Base-by-base conservation (phyloP, 2,797 vertebrate genomes). In the Sparidentex hasta region DNA sequence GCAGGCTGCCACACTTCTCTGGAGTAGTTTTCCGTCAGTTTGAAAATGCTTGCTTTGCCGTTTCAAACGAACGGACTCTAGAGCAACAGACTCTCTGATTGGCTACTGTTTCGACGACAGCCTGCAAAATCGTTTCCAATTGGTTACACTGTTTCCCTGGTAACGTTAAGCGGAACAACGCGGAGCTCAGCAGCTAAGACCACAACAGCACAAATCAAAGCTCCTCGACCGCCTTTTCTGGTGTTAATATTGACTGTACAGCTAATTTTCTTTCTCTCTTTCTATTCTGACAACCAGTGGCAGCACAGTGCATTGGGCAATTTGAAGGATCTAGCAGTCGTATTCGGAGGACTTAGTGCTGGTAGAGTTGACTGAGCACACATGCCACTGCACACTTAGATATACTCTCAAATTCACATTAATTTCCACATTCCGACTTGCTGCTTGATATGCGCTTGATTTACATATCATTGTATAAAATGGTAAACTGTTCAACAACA, bases 21-120 rank as follows among this genome's bases (percentile, higher is more conserved):
- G 29, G 25, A 8, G 3, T 56, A 48, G 8, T 65, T 72, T 5
- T 50, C 51, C 56, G 80, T 80, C 90, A 84, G 76, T 88, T 91
- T 52, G 62, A 80, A 87, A 88, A 65, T 7, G 86, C 90, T 92
- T 84, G 78, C 63, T 75, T 72, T 48, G 65, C 78, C 48, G 74
- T 93, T 95, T 96, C 90, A 95, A 95, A 95, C 80, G 29, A n/a
- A 27, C 46, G 0, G 21, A 85, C 85, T n/a, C 48, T 18, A 4
- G 47, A 95, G 89, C 84, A 94, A 93, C 76, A 8, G 1, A 4
- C 14, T 7, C 65, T 65, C 4, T 76, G 89, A 95, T 95, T 93
- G 93, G 95, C 68, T 88, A 0, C 11, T 8, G 20, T 25, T 25
- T 46, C 12, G 4, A 16, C n/a, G 5, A 8, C 11, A 0, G 5